Evolutionary conservation across 2,113 vertebrate genomes (phyloP).

Genomic region (Loxodonta africana): DNA sequence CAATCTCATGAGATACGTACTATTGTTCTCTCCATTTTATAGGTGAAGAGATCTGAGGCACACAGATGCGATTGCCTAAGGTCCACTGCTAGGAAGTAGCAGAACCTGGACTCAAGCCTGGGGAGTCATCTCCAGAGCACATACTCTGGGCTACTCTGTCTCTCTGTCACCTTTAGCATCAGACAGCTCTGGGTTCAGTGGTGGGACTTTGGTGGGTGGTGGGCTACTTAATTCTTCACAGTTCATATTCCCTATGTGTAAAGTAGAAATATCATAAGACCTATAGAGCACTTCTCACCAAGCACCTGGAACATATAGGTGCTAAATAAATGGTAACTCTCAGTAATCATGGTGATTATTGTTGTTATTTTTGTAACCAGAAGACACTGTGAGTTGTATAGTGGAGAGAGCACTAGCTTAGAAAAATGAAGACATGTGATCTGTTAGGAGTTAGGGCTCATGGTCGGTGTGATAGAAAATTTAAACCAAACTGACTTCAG

Average conservation of each 20-base stretch:
- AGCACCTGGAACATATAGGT: background rate
- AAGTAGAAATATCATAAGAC: background rate
- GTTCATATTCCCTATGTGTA: background rate
- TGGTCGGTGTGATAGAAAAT: background rate
- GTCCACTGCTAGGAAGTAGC: background rate
- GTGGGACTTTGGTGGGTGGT: accelerated
- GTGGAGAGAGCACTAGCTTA: background rate
- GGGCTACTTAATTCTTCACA: background rate
- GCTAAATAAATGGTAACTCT: background rate
- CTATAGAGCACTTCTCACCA: background rate
- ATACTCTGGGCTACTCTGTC: background rate
- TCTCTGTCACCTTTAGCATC: background rate
- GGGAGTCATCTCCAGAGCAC: background rate
- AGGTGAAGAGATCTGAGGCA: background rate
- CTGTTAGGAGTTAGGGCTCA: background rate
- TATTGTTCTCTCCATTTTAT: background rate
- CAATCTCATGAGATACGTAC: background rate
- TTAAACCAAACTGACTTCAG: background rate
- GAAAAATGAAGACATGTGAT: background rate
- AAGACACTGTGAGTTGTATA: background rate
- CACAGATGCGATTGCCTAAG: background rate
- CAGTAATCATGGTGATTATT: accelerated
- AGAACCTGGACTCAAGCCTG: background rate
- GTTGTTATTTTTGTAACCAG: background rate
- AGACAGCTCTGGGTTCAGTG: background rate